Conservation (phyloP, 2,113 vertebrate species). For the Dipodomys spectabilis region DNA sequence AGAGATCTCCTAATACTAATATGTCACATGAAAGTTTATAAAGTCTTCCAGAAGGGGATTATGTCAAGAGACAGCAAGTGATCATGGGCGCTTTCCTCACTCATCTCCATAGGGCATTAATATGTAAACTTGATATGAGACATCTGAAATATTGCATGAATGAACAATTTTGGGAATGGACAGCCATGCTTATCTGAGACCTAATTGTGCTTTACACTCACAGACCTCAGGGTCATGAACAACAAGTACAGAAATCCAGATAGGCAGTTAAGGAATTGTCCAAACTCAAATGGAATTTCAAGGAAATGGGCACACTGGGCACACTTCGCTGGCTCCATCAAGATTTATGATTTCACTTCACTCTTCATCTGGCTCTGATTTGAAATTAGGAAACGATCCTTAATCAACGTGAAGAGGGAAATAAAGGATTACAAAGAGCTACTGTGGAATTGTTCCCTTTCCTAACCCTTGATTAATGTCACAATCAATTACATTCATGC, state of each 20-base stretch:
- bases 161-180: constrained; percentile 93
- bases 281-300: constrained; percentile 93
- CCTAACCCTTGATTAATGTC: neutral
- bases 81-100: constrained; percentile 91
- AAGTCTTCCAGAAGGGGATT: constrained; percentile 93
- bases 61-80: constrained; percentile 91
- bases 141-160: too few species aligned
- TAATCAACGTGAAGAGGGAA: constrained; percentile 84
- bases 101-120: constrained; percentile 92
- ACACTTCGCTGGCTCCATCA: constrained; percentile 86
- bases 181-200: constrained; percentile 92
- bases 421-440: neutral
- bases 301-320: constrained; percentile 83
- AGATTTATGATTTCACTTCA: constrained; percentile 88
- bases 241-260: constrained; percentile 94
- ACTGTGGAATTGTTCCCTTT: neutral
- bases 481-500: neutral
- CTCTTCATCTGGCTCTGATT: constrained; percentile 89
- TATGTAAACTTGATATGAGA: constrained; percentile 68
- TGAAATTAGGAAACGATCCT: constrained; percentile 89
- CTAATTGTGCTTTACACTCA: constrained; percentile 87
- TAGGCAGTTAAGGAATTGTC: constrained; percentile 91
- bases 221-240: constrained; percentile 91
- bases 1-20: constrained; percentile 92
- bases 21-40: constrained; percentile 94